Evolutionary conservation across 1,140 invertebrate species (phyloP).

Genomic region (Drosophila fuyamai): DNA sequence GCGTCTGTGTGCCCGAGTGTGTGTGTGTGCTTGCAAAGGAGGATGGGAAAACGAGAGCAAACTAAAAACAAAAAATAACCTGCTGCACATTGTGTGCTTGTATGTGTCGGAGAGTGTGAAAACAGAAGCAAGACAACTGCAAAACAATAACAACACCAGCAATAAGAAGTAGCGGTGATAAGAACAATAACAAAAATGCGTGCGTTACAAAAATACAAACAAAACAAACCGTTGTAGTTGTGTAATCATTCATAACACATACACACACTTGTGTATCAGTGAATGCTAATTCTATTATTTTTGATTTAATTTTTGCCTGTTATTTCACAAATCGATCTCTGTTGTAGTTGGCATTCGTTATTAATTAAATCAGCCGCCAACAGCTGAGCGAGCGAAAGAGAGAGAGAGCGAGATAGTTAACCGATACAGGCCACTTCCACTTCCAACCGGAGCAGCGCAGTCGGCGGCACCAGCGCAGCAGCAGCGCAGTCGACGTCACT

Average conservation of each 20-base stretch:
- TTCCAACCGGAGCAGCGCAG: constrained; percentile 27
- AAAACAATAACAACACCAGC: constrained; percentile 16
- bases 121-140: constrained; percentile 38
- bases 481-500: constrained; percentile 49
- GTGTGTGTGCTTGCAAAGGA: constrained; percentile 54
- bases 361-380: constrained; percentile 75
- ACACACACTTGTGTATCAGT: neutral
- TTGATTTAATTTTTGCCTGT: constrained; percentile 51
- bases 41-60: constrained; percentile 37
- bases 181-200: constrained; percentile 23
- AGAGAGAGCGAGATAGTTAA: constrained; percentile 22
- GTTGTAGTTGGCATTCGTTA: constrained; percentile 81
- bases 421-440: constrained; percentile 25
- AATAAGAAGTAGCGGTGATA: constrained; percentile 6
- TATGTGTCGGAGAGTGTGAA: neutral
- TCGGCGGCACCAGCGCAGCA: neutral
- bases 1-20: constrained; percentile 28
- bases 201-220: constrained; percentile 49
- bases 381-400: constrained; percentile 36
- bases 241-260: constrained; percentile 52
- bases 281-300: constrained; percentile 70
- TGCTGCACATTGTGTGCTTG: constrained; percentile 18
- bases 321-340: constrained; percentile 67
- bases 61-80: constrained; percentile 27
- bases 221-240: constrained; percentile 49